Evolutionary conservation across 2,113 vertebrate genomes (phyloP), one percentile per base, ranked within the genome.

Genomic region (Sebastes fasciatus): DNA sequence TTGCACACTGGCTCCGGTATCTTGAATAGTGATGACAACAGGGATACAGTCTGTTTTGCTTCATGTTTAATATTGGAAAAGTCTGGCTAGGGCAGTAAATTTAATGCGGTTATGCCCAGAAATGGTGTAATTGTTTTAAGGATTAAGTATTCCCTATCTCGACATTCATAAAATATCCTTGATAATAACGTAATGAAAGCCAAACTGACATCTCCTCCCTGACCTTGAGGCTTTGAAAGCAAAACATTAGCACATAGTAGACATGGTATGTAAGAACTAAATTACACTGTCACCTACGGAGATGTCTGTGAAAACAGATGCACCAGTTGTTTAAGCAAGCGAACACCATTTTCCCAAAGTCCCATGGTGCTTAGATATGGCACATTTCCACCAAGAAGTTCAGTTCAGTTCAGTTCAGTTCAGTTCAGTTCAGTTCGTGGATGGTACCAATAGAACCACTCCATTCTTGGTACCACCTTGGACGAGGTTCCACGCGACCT

Each of bases 11-110:
- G 58, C 83, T 83, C 77, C 63, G 79, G 76, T 85, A 92, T 89
- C 86, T 83, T 76, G 64, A 79, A 52, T 51, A 34, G 82, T 61
- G 88, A 90, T 92, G 88, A 91, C 86, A 92, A 86, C 79, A 82
- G 55, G 60, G 67, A 86, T 88, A 86, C 60, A 71, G 65, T 40
- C 68, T 83, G 82, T 78, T 88, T 88, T 88, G 45, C 60, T 73
- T 90, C 65, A 68, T 79, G 43, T 80, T 89, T 83, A 48, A 81
- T 88, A 86, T 86, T 87, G 77, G 74, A 90, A 77, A 62, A 51
- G 55, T 76, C 73, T 76, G 19, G 13, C 66, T 64, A 6, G 19
- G 69, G 74, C 69, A 79, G 65, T 83, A 75, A 74, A 75, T 79
- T 63, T 61, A 66, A 88, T 79, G 52, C 9, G 21, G 62, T 81